These are phyloP conservation scores for Leucophenga montana DNA, from an alignment of 2,888 invertebrate species.

Conservation along the genomic window DNA sequence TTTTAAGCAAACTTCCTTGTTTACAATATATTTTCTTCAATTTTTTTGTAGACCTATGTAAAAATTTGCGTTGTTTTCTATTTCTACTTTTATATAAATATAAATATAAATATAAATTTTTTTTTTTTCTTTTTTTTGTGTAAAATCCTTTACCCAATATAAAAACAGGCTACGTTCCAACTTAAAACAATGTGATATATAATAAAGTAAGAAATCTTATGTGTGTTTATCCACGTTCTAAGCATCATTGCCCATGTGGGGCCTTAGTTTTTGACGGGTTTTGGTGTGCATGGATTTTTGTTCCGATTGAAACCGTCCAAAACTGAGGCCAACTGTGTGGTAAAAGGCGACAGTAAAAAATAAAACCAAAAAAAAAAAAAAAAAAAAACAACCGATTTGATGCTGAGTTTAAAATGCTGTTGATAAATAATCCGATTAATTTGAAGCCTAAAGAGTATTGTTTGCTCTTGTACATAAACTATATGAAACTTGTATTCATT, in stretches of 20 bases:
- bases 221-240: neutral
- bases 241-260: constrained; percentile 53
- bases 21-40: neutral
- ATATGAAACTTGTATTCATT: constrained; percentile 11
- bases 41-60: neutral
- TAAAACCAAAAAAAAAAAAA: constrained; percentile 21
- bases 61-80: too few relatives aligned
- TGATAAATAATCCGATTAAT: constrained; percentile 15
- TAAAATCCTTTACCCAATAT: neutral
- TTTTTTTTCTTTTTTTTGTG: neutral
- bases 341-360: constrained; percentile 48
- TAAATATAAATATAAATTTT: neutral
- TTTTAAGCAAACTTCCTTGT: too few relatives aligned
- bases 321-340: constrained; percentile 72
- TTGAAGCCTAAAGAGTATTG: neutral
- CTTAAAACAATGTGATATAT: neutral
- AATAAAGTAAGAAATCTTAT: neutral
- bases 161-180: constrained; percentile 11
- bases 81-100: too few relatives aligned
- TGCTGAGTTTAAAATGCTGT: constrained; percentile 11
- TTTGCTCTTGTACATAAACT: constrained; percentile 38
- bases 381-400: neutral
- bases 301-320: constrained; percentile 75
- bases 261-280: constrained; percentile 74
- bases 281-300: constrained; percentile 72